Evolutionary conservation across 2,888 invertebrate genomes (phyloP).

Genomic region (Epinotia bilunana): DNA sequence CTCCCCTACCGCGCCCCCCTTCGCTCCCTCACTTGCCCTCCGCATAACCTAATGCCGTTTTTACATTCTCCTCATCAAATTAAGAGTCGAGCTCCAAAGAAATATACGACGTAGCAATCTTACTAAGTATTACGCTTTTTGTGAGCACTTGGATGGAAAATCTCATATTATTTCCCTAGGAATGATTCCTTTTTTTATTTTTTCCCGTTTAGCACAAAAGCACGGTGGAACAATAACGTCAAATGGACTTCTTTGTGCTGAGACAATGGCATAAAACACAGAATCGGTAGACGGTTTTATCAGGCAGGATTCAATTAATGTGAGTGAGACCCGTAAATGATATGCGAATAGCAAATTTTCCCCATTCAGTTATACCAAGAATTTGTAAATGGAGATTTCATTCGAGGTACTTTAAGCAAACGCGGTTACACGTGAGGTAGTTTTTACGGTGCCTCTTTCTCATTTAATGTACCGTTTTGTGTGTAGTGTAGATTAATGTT

Average conservation of each 20-base stretch:
- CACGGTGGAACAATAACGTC: slow-evolving; percentile 63
- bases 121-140: slow-evolving; percentile 62
- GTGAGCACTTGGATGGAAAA: slow-evolving; percentile 61
- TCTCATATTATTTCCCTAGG: slow-evolving; percentile 67
- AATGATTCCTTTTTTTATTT: slow-evolving; percentile 59
- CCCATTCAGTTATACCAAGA: slow-evolving; percentile 46
- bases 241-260: slow-evolving; percentile 62
- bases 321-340: slow-evolving; percentile 58
- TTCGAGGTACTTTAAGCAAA: slow-evolving; percentile 3
- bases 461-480: slow-evolving; percentile 32
- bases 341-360: slow-evolving; percentile 57
- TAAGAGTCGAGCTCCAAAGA: slow-evolving; percentile 66
- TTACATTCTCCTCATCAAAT: slow-evolving; percentile 75
- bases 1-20: slow-evolving; percentile 47
- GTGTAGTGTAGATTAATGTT: slow-evolving; percentile 26
- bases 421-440: slow-evolving; percentile 3
- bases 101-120: slow-evolving; percentile 68
- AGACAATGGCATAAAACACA: slow-evolving; percentile 63
- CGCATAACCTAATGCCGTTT: slow-evolving; percentile 69
- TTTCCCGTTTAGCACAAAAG: slow-evolving; percentile 58
- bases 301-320: slow-evolving; percentile 66
- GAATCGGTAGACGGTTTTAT: slow-evolving; percentile 57
- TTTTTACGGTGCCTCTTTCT: slow-evolving; percentile 11
- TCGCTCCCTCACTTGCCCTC: slow-evolving; percentile 52
- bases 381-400: slow-evolving; percentile 13